phyloP scores from a whole-genome alignment of 2,797 vertebrate species.

The Lycodopsis pacificus region DNA sequence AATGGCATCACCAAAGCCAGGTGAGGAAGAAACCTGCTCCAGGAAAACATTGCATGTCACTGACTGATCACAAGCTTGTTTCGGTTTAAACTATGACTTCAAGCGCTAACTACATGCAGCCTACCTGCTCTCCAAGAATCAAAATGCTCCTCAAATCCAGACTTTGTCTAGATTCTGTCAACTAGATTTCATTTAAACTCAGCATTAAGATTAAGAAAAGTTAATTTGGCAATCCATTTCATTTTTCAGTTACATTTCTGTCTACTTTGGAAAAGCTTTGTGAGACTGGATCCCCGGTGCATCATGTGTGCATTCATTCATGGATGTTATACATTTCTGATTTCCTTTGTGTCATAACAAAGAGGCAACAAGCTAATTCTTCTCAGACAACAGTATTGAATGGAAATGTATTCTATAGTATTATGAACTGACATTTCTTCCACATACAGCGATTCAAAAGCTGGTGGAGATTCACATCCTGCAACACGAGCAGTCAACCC shows the following conservation, averaged over 20 bases:
- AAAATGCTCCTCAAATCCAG: not conserved
- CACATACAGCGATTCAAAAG: conserved; percentile 1
- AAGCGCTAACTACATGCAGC: not conserved
- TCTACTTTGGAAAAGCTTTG: not conserved
- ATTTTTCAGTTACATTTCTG: not conserved
- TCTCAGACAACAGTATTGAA: not conserved
- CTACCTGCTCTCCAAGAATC: not conserved
- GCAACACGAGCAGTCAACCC: conserved; percentile 16
- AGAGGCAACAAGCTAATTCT: conserved; percentile 8
- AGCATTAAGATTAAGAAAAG: not conserved
- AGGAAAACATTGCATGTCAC: not conserved
- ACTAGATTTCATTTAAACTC: not conserved
- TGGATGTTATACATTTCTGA: not conserved
- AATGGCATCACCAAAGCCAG: conserved; percentile 91
- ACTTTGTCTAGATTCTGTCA: not conserved
- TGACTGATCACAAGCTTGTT: not conserved
- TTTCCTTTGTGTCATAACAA: conserved; percentile 9
- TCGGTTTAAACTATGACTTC: not conserved
- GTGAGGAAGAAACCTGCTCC: conserved; percentile 67
- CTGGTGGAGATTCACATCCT: conserved; percentile 15
- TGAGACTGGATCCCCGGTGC: not conserved
- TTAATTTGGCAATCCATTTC: not conserved
- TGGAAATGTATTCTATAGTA: conserved; percentile 2
- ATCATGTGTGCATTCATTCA: not conserved
- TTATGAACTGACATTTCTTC: conserved; percentile 14